These are phyloP conservation scores for Antidorcas marsupialis DNA, from an alignment of 2,113 vertebrate species.

Conservation along the genomic window DNA sequence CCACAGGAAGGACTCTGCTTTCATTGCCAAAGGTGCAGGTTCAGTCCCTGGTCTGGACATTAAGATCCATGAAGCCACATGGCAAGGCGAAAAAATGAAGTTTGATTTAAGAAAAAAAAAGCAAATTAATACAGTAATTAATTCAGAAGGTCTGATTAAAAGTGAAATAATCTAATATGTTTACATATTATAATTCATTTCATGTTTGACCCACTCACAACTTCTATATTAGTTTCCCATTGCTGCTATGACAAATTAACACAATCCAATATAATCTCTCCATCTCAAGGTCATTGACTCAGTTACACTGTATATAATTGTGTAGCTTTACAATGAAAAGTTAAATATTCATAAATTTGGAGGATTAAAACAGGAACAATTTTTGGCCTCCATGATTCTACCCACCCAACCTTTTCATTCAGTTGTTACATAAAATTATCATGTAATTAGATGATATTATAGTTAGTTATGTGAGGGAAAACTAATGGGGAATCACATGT, in stretches of 20 bases:
- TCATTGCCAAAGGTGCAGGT: neutral
- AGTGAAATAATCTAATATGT: neutral
- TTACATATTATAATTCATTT: neutral
- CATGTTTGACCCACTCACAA: neutral
- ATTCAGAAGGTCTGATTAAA: neutral
- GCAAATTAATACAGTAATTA: neutral
- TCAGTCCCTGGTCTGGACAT: neutral
- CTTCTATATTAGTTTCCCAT: neutral
- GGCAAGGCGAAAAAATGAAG: neutral
- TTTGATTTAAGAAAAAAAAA: neutral
- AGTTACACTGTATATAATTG: neutral
- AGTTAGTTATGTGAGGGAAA: neutral
- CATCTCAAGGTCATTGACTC: neutral
- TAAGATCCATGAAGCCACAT: neutral
- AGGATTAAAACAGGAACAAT: neutral
- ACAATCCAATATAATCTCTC: neutral
- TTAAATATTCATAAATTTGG: neutral
- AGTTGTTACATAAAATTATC: neutral
- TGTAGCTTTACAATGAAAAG: neutral
- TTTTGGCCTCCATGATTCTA: neutral
- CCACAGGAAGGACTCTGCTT: neutral
- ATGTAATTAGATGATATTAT: neutral
- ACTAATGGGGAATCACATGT: neutral
- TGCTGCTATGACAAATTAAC: neutral
- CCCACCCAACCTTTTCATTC: neutral